Evolutionary conservation across 2,888 invertebrate genomes (phyloP).

Genomic region (Apamea monoglypha): DNA sequence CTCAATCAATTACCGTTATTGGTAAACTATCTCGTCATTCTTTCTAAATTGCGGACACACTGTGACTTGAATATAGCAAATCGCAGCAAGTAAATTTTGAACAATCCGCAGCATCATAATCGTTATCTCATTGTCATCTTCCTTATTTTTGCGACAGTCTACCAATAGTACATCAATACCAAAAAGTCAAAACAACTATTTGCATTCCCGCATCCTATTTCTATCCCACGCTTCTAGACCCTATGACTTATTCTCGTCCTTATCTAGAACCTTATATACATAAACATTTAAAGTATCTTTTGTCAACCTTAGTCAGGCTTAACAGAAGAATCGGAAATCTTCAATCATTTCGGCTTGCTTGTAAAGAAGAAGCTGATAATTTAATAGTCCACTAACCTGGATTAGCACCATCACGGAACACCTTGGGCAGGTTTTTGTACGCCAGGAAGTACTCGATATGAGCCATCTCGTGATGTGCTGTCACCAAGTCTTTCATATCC

Average conservation of each 20-base stretch:
- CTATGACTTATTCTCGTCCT: too few species aligned
- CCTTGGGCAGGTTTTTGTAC: conserved; percentile 95
- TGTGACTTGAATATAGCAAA: neutral
- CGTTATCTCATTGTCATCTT: neutral
- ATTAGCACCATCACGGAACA: conserved; percentile 97
- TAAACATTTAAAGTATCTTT: neutral
- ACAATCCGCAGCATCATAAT: neutral
- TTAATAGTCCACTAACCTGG: conserved; percentile 91
- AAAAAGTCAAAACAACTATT: neutral
- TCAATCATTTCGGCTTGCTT: neutral
- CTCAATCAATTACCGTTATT: neutral
- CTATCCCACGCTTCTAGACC: neutral
- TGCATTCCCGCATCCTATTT: neutral
- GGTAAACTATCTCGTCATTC: neutral
- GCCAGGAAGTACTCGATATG: conserved; percentile 97
- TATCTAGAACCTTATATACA: neutral
- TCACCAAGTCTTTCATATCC: conserved; percentile 96
- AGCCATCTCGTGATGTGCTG: conserved; percentile 97
- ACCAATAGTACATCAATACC: neutral
- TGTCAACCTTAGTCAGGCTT: neutral
- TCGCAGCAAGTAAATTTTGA: neutral
- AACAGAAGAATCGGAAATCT: neutral
- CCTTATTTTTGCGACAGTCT: neutral
- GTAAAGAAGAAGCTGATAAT: neutral
- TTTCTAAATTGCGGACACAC: neutral